Percentiles rank a stretch among this genome's conserved stretches.
Conservation (phyloP, 1,140 invertebrate species). For the Aphaenogaster floridana region DNA sequence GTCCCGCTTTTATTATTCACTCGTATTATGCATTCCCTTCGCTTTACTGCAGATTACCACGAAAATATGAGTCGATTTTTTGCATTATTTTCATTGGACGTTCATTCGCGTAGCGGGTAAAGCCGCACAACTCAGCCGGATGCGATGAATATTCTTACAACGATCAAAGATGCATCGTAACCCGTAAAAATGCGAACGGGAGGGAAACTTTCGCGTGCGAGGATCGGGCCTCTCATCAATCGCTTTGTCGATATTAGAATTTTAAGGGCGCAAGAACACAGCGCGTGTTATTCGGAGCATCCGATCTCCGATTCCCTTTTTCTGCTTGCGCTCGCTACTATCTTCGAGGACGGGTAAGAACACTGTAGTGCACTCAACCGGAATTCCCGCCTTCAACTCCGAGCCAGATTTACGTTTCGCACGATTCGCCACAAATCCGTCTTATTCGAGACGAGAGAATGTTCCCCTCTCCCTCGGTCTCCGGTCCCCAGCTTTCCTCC, state of each 20-base stretch:
- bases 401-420: conserved; percentile 61
- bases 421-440: conserved; percentile 63
- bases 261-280: not conserved
- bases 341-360: conserved; percentile 40
- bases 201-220: not conserved
- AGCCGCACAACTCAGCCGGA: not conserved
- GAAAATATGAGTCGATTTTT: not conserved
- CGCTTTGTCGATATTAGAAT: conserved; percentile 31
- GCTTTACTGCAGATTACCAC: conserved; percentile 13
- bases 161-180: not conserved
- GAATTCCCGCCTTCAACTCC: conserved; percentile 59
- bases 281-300: conserved; percentile 18
- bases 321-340: conserved; percentile 15
- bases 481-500: not conserved
- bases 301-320: conserved; percentile 56
- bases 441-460: conserved; percentile 61
- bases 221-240: not conserved
- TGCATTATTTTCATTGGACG: conserved; percentile 13
- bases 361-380: conserved; percentile 55
- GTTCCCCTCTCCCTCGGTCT: not conserved
- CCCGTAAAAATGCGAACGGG: not conserved
- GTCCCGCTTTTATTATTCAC: conserved; percentile 44
- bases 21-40: conserved; percentile 53
- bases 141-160: conserved; percentile 12
- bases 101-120: not conserved